Base-by-base conservation (phyloP, 1,140 invertebrate genomes). In the Temnothorax longispinosus region DNA sequence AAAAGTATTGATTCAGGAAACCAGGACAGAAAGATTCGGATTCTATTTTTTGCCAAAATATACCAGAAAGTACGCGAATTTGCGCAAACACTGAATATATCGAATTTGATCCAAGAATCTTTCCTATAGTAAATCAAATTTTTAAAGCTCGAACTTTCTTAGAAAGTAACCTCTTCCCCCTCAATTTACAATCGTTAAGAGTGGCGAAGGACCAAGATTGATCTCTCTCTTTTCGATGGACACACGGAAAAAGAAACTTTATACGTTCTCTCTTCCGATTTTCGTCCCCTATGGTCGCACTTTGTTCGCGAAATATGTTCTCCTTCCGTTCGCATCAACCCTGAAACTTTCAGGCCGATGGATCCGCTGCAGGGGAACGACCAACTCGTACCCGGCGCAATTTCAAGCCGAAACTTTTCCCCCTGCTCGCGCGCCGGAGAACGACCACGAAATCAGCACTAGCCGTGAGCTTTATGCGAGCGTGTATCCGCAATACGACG, bases 371-470 rank as follows among this genome's bases (percentile, higher is more conserved):
- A 18, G 69, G 69, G 67, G 27, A 67, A 74, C 50, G 47, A 87
- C 18, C 38, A 82, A 78, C 67, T 81, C 80, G 27, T 82, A 62
- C 54, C 41, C 32, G 54, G 13, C n/a, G 80, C 69, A 84, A 84
- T 84, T 84, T 74, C 80, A 74, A 75, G 74, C 54, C 69, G 54
- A 84, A 82, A 84, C 80, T 84, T 84, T 58, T 67, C n/a, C 27
- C 41, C 32, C 27, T n/a, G 32, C 75, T 69, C 47, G 21, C 38
- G 47, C 86, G 54, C 13, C 38, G 52, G 50, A 3, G 38, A 65
- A 69, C 86, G 54, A 82, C 78, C 67, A 35, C 56, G 69, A 87
- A 87, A 87, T 87, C 86, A 67, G 76, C 52, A 72, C 80, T 58
- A n/a, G 27, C 35, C 27, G 52, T 47, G 21, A 58, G 80, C 54